These are phyloP conservation scores for Oxyura jamaicensis DNA, from an alignment of 2,113 vertebrate species.

Conservation along the genomic window DNA sequence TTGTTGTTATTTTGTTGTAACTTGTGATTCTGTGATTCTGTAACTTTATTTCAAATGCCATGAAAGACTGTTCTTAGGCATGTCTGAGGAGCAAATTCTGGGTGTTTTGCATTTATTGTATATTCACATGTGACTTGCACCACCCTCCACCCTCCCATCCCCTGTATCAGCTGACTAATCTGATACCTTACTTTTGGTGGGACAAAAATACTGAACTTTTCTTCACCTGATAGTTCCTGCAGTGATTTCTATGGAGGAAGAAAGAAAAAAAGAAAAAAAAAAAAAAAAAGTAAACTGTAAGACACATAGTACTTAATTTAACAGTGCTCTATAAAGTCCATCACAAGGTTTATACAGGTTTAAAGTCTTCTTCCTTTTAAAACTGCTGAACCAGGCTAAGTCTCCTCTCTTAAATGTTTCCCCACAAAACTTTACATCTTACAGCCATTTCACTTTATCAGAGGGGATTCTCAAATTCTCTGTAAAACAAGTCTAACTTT, in stretches of 20 bases:
- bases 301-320: background rate
- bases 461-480: background rate
- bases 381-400: background rate
- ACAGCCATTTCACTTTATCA: background rate
- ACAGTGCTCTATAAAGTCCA: background rate
- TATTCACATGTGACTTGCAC: fast-evolving
- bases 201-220: background rate
- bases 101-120: background rate
- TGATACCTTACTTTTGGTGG: background rate
- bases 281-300: background rate
- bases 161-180: background rate
- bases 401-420: background rate
- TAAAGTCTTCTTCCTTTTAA: background rate
- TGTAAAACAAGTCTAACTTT: background rate
- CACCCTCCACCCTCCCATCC: too few relatives aligned
- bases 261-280: background rate
- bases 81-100: background rate
- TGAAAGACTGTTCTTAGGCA: background rate
- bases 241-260: background rate
- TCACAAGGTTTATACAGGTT: background rate
- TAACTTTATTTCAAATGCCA: background rate
- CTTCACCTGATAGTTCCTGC: background rate
- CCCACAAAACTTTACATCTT: background rate
- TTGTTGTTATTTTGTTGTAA: background rate
- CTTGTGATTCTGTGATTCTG: too few relatives aligned